Percentiles rank a stretch among this genome's conserved stretches.
Evolutionary conservation across 2,888 invertebrate species (phyloP).

Genomic region (Dynastes grantii): DNA sequence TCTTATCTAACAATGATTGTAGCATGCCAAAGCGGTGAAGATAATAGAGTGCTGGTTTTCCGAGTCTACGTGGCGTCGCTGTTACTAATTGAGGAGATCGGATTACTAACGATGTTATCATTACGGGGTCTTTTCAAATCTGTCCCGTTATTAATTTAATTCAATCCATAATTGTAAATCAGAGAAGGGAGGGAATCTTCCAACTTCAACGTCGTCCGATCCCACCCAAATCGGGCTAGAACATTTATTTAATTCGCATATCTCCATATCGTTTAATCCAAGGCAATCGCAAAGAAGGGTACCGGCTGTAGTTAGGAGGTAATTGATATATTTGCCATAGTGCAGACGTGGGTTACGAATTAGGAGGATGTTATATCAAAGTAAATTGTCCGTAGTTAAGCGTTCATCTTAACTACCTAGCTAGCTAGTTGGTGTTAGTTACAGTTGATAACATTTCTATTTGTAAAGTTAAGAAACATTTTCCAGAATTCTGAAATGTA

Average conservation of each 20-base stretch:
- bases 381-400: constrained; percentile 10
- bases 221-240: neutral
- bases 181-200: neutral
- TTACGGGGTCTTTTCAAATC: constrained; percentile 39
- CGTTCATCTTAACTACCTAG: neutral
- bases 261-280: neutral
- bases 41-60: constrained; percentile 11
- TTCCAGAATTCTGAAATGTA: too few species aligned
- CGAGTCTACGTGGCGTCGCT: constrained; percentile 25
- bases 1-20: neutral
- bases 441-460: neutral
- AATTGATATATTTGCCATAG: constrained; percentile 7
- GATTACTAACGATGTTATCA: constrained; percentile 49
- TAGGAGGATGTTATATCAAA: constrained; percentile 4
- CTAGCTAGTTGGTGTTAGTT: neutral
- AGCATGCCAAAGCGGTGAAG: neutral
- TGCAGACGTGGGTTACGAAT: neutral
- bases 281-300: neutral
- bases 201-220: neutral
- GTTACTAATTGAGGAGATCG: constrained; percentile 44
- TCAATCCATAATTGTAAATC: constrained; percentile 26
- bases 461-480: too few species aligned
- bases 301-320: too few species aligned
- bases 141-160: constrained; percentile 28
- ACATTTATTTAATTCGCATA: constrained; percentile 6